Conservation (phyloP, 2,113 vertebrate species). For the Prunella fulvescens region DNA sequence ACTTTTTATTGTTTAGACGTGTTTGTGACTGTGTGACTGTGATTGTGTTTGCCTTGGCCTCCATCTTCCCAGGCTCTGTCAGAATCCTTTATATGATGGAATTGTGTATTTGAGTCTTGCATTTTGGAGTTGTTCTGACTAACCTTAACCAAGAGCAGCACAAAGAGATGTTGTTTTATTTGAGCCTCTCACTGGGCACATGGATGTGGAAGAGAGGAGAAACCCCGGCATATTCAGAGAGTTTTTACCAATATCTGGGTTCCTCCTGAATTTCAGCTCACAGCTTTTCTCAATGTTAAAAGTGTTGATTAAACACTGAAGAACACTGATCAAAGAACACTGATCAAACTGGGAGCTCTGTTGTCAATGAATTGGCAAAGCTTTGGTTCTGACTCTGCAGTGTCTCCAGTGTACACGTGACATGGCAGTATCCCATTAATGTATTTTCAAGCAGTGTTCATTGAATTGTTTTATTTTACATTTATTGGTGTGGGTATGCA, state of each 20-base stretch:
- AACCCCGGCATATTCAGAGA: background rate
- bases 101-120: background rate
- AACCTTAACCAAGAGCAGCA: background rate
- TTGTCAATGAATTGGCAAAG: background rate
- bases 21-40: fast-evolving
- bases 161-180: background rate
- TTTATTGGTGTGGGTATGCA: background rate
- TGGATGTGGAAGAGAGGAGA: background rate
- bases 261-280: background rate
- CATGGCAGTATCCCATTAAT: background rate
- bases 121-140: background rate
- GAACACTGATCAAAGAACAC: background rate
- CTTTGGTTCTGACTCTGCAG: background rate
- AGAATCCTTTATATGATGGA: background rate
- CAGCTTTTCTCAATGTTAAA: background rate
- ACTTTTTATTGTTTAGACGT: background rate
- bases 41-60: background rate
- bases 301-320: background rate
- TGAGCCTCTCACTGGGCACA: background rate
- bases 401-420: fast-evolving
- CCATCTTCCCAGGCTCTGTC: background rate
- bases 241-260: background rate
- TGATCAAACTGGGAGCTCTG: background rate
- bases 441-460: background rate
- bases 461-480: background rate